Base-by-base conservation (phyloP, 1,140 invertebrate genomes). In the Solenopsis fugax region DNA sequence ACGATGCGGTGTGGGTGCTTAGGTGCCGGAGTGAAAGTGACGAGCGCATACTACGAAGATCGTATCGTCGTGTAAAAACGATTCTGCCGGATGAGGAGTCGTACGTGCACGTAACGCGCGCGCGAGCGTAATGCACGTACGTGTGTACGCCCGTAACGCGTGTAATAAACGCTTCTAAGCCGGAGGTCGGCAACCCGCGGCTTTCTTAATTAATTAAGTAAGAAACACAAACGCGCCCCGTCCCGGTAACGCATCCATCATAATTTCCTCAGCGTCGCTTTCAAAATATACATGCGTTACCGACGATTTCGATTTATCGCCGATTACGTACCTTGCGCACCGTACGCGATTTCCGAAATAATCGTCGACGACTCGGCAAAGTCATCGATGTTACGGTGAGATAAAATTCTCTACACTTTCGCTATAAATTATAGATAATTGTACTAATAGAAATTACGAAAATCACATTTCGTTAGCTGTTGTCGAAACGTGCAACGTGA, bases 201-300 rank as follows among this genome's bases (percentile, higher is more conserved):
- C 78, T 81, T 81, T 81, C 78, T 45, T 81, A 71, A 81, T 81
- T 81, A 81, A 81, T 81, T 81, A 62, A 50, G 76, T 62, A 81
- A 71, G 21, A 81, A 52, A 81, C 37, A 81, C 50, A 71, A 18
- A 54, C 37, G 50, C n/a, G 41, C 64, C 50, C 5, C 21, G 48
- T 21, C 29, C n/a, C 77, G 64, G 52, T 67, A 81, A 45, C 48
- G 34, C 52, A 81, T 81, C 65, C n/a, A 81, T 81, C 78, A 78
- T 52, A 71, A 71, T 71, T 71, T 81, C 52, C 52, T 29, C 65
- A 6, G 29, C 45, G n/a, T 41, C 77, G 10, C 50, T 71, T 60
- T 71, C 52, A 50, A 81, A 71, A 29, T 45, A 7, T 41, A 41
- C 41, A 29, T 16, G 12, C 37, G 6, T 69, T 71, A 56, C 9